Evolutionary conservation across 2,888 invertebrate species (phyloP), one percentile per base, ranked within the genome.

Genomic region (Danaus chrysippus): DNA sequence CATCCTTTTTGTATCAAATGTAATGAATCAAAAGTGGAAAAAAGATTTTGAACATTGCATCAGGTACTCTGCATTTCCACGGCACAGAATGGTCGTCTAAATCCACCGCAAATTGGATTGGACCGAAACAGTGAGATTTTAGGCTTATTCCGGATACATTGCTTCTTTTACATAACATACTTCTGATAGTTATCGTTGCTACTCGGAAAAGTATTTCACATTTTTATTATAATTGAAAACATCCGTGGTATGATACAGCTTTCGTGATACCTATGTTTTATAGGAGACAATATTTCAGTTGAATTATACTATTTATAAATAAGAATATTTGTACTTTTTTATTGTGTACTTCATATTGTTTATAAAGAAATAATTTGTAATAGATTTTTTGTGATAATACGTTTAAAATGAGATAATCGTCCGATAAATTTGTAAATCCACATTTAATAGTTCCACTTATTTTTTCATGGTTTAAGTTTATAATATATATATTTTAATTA

Each of bases 81-180:
- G 23, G 34, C 49, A 41, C n/a, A 44, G n/a, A 57, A 49, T 49
- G 15, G n/a, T 46, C 41, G 46, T 23, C 46, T 46, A 57, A 57
- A 57, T 57, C 57, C 57, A 34, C 41, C 34, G 34, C 57, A 57
- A 57, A 57, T 57, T 19, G 49, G 46, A 49, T 57, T 49, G 41
- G 49, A 49, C n/a, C 57, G 57, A 57, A 34, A 15, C 49, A 57
- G 13, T 41, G 44, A 13, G 57, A 57, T 10, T 49, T 46, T 9
- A 8, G 46, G 49, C 57, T 57, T 57, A 57, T 15, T 12, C 13
- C 11, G 15, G 46, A 23, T 34, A 57, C 23, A 55, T 34, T 46
- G 15, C 10, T 17, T 49, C 49, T 17, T 17, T 17, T 49, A 15
- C 49, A 17, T 49, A 15, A 17, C 17, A 49, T 49, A n/a, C 49